Percentiles rank a stretch among this genome's conserved stretches.
Evolutionary conservation across 2,113 vertebrate species (phyloP).

Genomic region (Serinus canaria): DNA sequence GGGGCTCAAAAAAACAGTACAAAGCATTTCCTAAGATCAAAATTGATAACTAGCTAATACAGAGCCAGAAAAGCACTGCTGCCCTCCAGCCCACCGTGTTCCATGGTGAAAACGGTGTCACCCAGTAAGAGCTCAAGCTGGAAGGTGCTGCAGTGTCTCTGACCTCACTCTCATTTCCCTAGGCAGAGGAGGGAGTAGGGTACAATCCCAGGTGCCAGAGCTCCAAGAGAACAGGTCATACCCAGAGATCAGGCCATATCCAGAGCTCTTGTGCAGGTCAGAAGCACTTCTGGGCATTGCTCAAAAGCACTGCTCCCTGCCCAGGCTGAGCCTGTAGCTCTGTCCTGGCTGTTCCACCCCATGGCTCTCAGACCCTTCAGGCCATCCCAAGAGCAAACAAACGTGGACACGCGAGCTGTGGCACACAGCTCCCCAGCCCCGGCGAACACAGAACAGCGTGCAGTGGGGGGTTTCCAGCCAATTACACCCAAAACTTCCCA

Average conservation of each 20-base stretch:
- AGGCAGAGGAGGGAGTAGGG: not conserved
- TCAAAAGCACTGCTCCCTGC: rapidly evolving
- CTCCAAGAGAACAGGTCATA: not conserved
- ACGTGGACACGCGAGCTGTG: rapidly evolving
- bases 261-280: not conserved
- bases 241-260: not conserved
- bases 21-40: not conserved
- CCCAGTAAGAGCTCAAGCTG: rapidly evolving
- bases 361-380: not conserved
- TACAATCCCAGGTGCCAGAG: not conserved
- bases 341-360: rapidly evolving
- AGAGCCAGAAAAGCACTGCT: not conserved
- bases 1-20: not conserved
- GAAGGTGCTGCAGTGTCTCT: not conserved
- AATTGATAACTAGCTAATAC: not conserved
- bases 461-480: not conserved
- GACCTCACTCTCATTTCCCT: not conserved
- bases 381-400: not conserved
- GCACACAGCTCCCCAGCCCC: not conserved
- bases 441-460: not conserved
- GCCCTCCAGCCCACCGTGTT: not conserved
- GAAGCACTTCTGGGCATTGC: not conserved
- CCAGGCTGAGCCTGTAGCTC: not conserved
- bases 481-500: slow-evolving; percentile 10
- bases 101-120: not conserved